Conservation (phyloP, 2,797 vertebrate species). For the Onychomys torridus region DNA sequence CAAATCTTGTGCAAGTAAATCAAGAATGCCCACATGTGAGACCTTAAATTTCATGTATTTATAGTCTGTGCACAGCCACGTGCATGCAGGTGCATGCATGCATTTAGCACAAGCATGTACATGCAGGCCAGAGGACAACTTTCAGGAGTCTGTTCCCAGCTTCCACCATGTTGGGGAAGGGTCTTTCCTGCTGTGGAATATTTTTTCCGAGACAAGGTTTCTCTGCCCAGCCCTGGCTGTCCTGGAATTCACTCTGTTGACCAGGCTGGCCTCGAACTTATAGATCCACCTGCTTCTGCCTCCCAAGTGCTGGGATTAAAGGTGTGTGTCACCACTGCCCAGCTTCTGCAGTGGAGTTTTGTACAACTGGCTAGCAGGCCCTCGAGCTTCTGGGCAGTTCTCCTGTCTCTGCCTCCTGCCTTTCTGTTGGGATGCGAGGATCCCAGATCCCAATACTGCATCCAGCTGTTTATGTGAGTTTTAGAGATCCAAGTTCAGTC, state of each 20-base stretch:
- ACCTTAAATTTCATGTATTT: not conserved
- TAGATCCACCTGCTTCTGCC: not conserved
- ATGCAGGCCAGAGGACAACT: not conserved
- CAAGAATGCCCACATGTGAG: rapidly evolving
- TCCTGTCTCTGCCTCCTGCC: not conserved
- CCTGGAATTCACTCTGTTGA: not conserved
- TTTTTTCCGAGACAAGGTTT: not conserved
- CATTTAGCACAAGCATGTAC: too few relatives aligned
- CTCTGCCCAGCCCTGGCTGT: not conserved
- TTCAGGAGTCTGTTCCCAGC: not conserved
- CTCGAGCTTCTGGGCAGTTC: too few relatives aligned
- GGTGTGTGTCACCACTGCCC: too few relatives aligned
- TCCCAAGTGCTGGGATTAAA: not conserved
- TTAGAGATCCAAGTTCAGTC: not conserved
- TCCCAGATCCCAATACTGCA: not conserved
- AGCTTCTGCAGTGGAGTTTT: not conserved
- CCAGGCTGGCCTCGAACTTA: too few relatives aligned
- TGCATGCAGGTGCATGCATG: not conserved
- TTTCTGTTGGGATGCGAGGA: not conserved
- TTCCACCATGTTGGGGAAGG: too few relatives aligned
- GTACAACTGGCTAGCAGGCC: not conserved
- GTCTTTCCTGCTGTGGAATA: not conserved
- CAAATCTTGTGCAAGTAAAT: not conserved
- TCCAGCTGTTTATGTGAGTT: too few relatives aligned
- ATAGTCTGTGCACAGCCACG: not conserved